phyloP scores from a whole-genome alignment of 2,797 vertebrate genomes.

The Phataginus tetradactyla region DNA sequence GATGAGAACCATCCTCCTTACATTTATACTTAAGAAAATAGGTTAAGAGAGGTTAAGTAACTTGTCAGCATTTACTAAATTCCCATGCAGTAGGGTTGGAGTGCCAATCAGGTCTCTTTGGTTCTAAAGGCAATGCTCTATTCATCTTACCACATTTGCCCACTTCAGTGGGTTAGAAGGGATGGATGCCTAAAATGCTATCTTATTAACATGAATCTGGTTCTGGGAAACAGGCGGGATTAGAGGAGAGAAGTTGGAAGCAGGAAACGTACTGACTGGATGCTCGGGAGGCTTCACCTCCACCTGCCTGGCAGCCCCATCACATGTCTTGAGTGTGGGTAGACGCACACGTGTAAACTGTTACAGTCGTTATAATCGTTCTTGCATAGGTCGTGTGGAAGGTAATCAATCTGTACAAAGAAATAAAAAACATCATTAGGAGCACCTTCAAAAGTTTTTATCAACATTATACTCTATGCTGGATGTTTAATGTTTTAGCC shows the following conservation, averaged over 20 bases:
- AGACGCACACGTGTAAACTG: background rate
- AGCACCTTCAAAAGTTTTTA: background rate
- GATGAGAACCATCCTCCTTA: background rate
- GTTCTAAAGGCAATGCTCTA: background rate
- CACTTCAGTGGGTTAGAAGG: accelerated
- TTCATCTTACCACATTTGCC: background rate
- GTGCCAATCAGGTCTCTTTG: background rate
- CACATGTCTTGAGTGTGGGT: too few species aligned
- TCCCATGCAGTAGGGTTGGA: background rate
- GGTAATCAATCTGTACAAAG: background rate
- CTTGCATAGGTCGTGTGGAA: background rate
- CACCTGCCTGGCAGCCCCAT: background rate
- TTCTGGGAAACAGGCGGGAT: background rate
- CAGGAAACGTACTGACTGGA: background rate
- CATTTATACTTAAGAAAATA: background rate
- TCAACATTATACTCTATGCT: background rate
- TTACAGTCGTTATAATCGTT: accelerated
- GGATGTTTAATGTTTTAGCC: background rate
- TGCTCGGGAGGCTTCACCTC: background rate
- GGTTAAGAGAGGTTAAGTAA: background rate
- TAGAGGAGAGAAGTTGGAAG: background rate
- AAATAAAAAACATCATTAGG: background rate
- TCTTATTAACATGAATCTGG: too few species aligned
- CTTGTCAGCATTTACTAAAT: background rate
- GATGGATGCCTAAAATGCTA: background rate